A percentile compares a stretch with the other conserved stretches of the same genome.
phyloP scores from a whole-genome alignment of 2,888 invertebrate species.

The Phyllotreta striolata region DNA sequence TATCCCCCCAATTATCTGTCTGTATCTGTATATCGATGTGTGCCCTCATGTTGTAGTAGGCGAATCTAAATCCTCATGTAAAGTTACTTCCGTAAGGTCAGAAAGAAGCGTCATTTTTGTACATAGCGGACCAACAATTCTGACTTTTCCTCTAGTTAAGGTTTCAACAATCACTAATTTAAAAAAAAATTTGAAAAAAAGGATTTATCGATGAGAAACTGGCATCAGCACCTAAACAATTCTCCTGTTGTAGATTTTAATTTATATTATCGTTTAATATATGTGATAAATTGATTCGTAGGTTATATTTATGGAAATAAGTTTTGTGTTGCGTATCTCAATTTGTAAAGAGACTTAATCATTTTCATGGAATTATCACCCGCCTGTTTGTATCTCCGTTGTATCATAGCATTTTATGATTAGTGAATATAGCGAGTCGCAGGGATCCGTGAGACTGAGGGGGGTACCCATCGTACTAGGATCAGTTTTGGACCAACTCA shows the following conservation, averaged over 20 bases:
- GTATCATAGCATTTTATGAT: constrained; percentile 43
- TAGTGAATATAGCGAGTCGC: constrained; percentile 50
- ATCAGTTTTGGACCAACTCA: constrained; percentile 46
- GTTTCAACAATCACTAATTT: constrained; percentile 65
- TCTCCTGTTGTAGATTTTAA: constrained; percentile 59
- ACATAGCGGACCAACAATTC: constrained; percentile 60
- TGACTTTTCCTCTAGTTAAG: constrained; percentile 56
- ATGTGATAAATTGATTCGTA: constrained; percentile 64
- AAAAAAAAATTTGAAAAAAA: constrained; percentile 54
- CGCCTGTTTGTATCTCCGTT: constrained; percentile 49
- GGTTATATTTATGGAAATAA: constrained; percentile 61
- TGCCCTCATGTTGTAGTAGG: constrained; percentile 53
- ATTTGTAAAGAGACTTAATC: constrained; percentile 59
- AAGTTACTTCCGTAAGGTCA: constrained; percentile 58
- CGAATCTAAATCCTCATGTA: constrained; percentile 44
- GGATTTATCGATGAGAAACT: constrained; percentile 52
- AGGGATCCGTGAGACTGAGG: constrained; percentile 61
- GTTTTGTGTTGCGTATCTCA: constrained; percentile 61
- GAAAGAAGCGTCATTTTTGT: constrained; percentile 53
- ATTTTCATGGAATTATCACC: constrained; percentile 47
- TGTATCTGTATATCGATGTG: constrained; percentile 53
- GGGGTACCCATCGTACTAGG: constrained; percentile 56
- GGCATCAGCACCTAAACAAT: constrained; percentile 60
- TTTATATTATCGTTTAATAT: constrained; percentile 57
- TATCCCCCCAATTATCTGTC: constrained; percentile 53